Percentiles rank a stretch among this genome's conserved stretches.
phyloP scores from a whole-genome alignment of 2,797 vertebrate genomes.

The Ptychadena robeensis region DNA sequence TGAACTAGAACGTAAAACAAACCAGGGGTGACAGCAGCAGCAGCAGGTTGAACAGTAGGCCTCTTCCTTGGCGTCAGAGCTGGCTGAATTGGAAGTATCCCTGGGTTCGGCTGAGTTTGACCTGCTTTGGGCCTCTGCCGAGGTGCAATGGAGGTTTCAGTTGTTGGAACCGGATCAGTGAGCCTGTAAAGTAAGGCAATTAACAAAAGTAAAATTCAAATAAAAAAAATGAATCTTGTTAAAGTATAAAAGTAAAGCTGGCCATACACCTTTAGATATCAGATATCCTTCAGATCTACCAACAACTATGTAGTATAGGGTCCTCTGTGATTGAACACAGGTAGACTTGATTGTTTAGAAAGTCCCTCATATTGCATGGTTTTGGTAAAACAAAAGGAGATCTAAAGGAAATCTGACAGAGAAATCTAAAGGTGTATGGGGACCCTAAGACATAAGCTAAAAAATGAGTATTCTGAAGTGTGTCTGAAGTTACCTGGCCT shows the following conservation, averaged over 20 bases:
- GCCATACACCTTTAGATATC: no score
- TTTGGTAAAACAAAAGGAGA: no score
- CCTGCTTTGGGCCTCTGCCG: constrained; percentile 96
- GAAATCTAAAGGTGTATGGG: no score
- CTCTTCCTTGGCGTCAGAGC: constrained; percentile 94
- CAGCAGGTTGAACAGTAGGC: constrained; percentile 76
- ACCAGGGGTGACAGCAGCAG: constrained; percentile 81
- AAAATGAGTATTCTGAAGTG: no score
- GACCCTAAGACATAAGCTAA: no score
- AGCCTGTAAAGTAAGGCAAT: constrained; percentile 75
- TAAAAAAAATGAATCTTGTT: neutral
- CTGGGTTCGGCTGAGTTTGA: constrained; percentile 90
- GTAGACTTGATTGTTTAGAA: no score
- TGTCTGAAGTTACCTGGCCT: constrained; percentile 89
- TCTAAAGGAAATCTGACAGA: no score
- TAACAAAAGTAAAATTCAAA: neutral
- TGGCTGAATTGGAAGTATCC: constrained; percentile 95
- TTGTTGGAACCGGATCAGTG: constrained; percentile 92
- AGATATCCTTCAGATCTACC: no score
- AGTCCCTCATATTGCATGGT: no score
- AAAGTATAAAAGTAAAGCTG: no score
- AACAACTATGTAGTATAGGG: no score
- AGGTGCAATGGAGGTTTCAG: constrained; percentile 95
- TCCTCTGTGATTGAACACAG: no score
- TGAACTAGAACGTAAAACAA: neutral